Conservation (phyloP, 2,113 vertebrate genomes). For the Nestor notabilis region DNA sequence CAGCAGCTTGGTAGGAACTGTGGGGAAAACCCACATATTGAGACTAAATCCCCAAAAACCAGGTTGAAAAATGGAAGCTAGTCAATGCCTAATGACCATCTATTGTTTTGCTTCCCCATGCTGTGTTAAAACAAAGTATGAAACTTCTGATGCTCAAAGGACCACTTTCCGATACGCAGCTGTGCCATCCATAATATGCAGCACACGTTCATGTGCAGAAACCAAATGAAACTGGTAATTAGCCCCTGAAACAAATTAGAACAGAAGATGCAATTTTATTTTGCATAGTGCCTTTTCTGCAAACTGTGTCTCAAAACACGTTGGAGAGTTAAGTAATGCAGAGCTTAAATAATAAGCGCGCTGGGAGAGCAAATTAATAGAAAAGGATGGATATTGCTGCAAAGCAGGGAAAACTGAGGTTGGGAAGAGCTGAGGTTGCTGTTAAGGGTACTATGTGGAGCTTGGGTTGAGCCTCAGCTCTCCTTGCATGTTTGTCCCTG, state of each 20-base stretch:
- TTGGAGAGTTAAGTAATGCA: constrained; percentile 8
- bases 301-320: background rate
- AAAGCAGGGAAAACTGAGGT: background rate
- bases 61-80: background rate
- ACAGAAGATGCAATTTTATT: constrained; percentile 14
- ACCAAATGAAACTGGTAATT: constrained; percentile 43
- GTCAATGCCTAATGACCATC: background rate
- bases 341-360: background rate
- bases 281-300: background rate
- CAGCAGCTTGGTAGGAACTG: background rate
- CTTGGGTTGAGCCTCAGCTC: fast-evolving
- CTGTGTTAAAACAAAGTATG: background rate
- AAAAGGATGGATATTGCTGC: background rate
- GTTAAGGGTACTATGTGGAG: background rate
- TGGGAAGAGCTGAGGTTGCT: background rate
- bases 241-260: constrained; percentile 35
- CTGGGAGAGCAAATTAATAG: constrained; percentile 10
- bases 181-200: background rate
- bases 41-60: background rate
- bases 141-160: background rate
- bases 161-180: background rate
- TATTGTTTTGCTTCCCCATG: background rate
- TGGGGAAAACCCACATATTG: background rate
- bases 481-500: background rate
- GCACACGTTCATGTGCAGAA: background rate